These are phyloP conservation scores for Gadus macrocephalus DNA, from an alignment of 2,113 vertebrate genomes.

Conservation along the genomic window DNA sequence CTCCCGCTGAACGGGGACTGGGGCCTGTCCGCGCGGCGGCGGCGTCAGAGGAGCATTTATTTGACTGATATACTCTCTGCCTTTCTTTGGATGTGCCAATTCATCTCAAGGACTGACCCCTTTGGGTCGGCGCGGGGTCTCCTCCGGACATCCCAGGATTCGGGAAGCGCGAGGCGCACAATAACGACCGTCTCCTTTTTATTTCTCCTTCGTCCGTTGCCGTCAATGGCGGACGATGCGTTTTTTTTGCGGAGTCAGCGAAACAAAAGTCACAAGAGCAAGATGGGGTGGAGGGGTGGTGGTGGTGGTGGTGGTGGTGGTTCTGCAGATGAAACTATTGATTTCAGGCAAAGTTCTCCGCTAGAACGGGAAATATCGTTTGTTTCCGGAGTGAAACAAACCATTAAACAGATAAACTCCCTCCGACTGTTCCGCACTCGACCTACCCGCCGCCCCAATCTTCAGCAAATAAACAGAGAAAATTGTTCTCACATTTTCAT, in stretches of 20 bases:
- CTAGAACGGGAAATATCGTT: neutral
- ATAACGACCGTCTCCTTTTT: no score
- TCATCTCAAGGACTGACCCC: conserved; percentile 28
- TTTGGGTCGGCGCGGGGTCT: conserved; percentile 27
- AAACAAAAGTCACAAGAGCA: conserved; percentile 18
- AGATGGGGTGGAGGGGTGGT: conserved; percentile 1
- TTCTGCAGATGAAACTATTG: conserved; percentile 36
- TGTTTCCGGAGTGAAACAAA: no score
- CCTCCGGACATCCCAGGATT: conserved; percentile 43
- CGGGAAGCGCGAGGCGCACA: neutral
- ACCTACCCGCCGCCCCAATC: no score
- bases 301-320: neutral
- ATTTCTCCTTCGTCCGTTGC: conserved; percentile 15
- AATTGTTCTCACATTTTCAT: no score
- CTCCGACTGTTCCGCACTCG: no score
- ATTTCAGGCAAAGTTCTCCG: conserved; percentile 34
- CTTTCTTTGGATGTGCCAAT: conserved; percentile 31
- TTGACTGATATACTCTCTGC: conserved; percentile 45
- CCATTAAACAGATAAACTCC: no score
- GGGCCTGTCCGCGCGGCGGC: conserved; percentile 37
- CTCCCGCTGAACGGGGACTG: conserved; percentile 39
- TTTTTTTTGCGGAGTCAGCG: conserved; percentile 13
- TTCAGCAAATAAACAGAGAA: no score
- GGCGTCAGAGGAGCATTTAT: conserved; percentile 45
- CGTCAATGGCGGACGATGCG: conserved; percentile 14